Evolutionary conservation across 1,140 invertebrate genomes (phyloP), one percentile per base, ranked within the genome.

Genomic region (Drosophila obscura): DNA sequence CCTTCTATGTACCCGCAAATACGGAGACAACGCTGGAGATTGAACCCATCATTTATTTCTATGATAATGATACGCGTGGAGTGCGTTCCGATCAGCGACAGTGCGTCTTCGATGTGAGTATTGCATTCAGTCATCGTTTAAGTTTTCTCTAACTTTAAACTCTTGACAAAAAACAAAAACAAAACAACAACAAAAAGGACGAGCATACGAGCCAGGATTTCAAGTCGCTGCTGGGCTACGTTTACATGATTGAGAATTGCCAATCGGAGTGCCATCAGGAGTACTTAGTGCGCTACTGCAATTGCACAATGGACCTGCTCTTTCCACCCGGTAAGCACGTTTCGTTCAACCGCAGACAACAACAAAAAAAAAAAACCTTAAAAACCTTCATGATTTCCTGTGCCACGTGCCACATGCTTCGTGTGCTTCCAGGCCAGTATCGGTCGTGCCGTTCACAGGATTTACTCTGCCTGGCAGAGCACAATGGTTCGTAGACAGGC

Each of bases 231-330:
- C 41, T 65, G 22, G 87, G 87, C 49, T 85, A 90, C 64, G 73
- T 83, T 60, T 91, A 91, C 50, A 91, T 90, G 83, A 80, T 83
- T 79, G 85, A 91, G 50, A 92, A 92, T 78, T 92, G 91, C 56
- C 72, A 82, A 62, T 81, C 91, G 24, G 73, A 91, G 71, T 92
- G 91, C 58, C 84, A 91, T 71, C 91, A 91, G 68, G 80, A 91
- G 66, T 85, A 92, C 77, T 73, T 92, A 64, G 62, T 90, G 19
- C 62, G 77, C 22, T 90, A 80, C 57, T 92, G 91, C 45, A 92
- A 92, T 61, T 92, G 91, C 69, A 92, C 89, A 51, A 49, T 92
- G 74, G 90, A 92, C 48, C 49, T 91, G 60, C 67, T 92, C 46
- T 92, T 90, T 83, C 91, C 91, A 71, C 82, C 89, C 62, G 91